These are phyloP conservation scores for Dynastes tityus DNA, from an alignment of 2,888 invertebrate genomes.

Conservation along the genomic window DNA sequence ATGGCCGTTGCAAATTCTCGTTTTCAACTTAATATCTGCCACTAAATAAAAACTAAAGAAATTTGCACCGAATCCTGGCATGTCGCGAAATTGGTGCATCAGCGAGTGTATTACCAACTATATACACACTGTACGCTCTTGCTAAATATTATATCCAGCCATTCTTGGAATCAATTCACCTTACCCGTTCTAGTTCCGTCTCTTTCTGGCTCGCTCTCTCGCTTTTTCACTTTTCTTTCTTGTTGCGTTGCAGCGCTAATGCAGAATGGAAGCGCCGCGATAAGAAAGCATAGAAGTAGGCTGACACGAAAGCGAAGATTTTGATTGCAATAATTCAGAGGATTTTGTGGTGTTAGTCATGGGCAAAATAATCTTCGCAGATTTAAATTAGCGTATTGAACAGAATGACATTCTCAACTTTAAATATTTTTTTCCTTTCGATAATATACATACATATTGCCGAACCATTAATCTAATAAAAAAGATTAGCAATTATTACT, in stretches of 20 bases:
- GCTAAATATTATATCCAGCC: conserved; percentile 37
- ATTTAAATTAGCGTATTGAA: conserved; percentile 16
- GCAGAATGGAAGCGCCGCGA: conserved; percentile 29
- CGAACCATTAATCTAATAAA: no score
- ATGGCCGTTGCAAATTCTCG: conserved; percentile 45
- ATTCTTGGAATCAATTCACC: conserved; percentile 45
- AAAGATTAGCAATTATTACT: no score
- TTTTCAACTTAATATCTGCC: conserved; percentile 44
- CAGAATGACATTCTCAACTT: no score
- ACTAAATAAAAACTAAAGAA: conserved; percentile 47
- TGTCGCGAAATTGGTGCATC: conserved; percentile 37
- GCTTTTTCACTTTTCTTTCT: neutral
- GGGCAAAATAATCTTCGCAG: conserved; percentile 8
- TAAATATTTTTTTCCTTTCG: no score
- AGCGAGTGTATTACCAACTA: conserved; percentile 9
- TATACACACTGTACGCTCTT: conserved; percentile 2
- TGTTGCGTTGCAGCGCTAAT: conserved; percentile 18
- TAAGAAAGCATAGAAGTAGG: conserved; percentile 39
- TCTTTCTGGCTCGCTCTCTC: neutral
- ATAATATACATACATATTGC: no score
- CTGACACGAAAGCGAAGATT: conserved; percentile 29
- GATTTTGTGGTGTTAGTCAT: conserved; percentile 27
- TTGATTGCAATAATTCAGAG: conserved; percentile 37
- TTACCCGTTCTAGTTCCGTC: conserved; percentile 14
- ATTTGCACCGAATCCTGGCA: conserved; percentile 36